Evolutionary conservation across 2,113 vertebrate species (phyloP).

Genomic region (Dromiciops gliroides): DNA sequence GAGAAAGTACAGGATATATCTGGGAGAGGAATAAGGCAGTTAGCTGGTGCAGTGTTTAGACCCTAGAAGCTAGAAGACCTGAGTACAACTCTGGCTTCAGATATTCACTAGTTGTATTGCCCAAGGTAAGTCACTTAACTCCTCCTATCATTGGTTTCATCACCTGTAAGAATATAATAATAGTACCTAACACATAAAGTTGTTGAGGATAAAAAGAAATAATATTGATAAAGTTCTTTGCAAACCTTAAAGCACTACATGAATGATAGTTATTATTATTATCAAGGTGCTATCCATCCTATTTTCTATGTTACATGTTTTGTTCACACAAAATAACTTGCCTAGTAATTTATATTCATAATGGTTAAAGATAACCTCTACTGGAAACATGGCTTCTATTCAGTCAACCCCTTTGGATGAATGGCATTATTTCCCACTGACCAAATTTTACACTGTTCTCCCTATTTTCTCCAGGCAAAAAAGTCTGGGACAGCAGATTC

Average conservation of each 20-base stretch:
- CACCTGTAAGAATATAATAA: background rate
- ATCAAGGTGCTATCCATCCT: background rate
- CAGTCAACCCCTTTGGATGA: background rate
- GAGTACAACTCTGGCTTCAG: background rate
- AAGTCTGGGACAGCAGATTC: background rate
- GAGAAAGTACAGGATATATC: background rate
- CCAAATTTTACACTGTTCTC: background rate
- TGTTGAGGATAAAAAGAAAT: background rate
- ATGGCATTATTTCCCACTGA: background rate
- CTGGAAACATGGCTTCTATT: background rate
- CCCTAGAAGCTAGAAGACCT: background rate
- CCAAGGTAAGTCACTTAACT: background rate
- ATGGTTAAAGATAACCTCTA: background rate
- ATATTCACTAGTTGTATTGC: background rate
- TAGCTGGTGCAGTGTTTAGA: background rate
- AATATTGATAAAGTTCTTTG: background rate
- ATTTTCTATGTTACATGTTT: background rate
- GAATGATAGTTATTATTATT: background rate
- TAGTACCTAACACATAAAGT: background rate
- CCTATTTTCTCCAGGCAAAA: rapidly evolving
- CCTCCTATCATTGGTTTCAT: background rate
- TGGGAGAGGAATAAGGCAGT: background rate
- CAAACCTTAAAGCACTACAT: background rate
- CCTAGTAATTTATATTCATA: background rate
- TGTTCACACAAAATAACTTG: background rate